Percentiles rank a stretch among this genome's conserved stretches.
Evolutionary conservation across 92 coral and sea anemone species (phyloP).

Genomic region (Zoanthus gigantus): DNA sequence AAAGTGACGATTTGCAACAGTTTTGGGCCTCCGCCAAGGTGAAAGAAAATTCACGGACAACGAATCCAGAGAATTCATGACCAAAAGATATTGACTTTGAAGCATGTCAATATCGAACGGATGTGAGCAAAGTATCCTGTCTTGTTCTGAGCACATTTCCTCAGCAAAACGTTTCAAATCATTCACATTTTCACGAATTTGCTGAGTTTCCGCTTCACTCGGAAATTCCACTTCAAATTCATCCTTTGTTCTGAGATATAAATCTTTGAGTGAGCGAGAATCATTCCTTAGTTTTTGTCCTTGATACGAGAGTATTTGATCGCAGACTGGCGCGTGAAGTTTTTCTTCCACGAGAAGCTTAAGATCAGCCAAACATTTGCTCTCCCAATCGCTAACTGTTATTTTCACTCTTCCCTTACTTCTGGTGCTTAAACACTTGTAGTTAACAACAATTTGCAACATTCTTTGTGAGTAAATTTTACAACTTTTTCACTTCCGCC

Average conservation of each 20-base stretch:
- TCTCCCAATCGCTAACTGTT: constrained; percentile 53
- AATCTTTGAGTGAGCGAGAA: constrained; percentile 53
- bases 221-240: constrained; percentile 50
- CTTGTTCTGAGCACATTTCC: constrained; percentile 5
- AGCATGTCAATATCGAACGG: background rate
- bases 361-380: constrained; percentile 60
- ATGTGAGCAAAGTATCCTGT: background rate
- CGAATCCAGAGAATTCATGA: constrained; percentile 31
- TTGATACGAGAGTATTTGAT: constrained; percentile 66
- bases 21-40: constrained; percentile 50
- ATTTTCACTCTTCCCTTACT: constrained; percentile 43
- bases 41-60: constrained; percentile 24
- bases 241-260: constrained; percentile 82
- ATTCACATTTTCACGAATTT: constrained; percentile 1
- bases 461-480: background rate
- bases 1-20: constrained; percentile 50
- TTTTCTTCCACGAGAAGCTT: constrained; percentile 62
- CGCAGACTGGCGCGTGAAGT: constrained; percentile 70
- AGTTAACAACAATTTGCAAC: constrained; percentile 1
- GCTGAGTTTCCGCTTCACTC: constrained; percentile 29
- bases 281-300: constrained; percentile 57
- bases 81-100: background rate
- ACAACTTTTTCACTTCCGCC: background rate
- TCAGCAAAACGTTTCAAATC: constrained; percentile 16
- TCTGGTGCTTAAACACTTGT: constrained; percentile 21